Percentiles rank a stretch among this genome's conserved stretches.
Evolutionary conservation across 2,113 vertebrate species (phyloP).

Genomic region (Phrynosoma platyrhinos): DNA sequence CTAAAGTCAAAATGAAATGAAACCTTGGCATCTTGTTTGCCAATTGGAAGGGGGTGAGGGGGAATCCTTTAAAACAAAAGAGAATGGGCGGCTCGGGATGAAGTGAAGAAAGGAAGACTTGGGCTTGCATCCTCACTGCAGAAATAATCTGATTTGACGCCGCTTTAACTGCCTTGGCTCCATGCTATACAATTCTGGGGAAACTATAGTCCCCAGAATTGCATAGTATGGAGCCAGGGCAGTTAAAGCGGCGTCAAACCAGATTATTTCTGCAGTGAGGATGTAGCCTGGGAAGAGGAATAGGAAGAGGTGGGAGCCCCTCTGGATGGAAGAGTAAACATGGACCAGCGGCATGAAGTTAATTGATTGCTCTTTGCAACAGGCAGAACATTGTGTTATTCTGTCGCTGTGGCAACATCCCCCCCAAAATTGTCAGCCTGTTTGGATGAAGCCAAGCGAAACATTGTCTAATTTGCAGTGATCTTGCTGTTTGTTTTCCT

Average conservation of each 20-base stretch:
- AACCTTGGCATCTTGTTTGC: not conserved
- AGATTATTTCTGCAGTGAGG: too few relatives aligned
- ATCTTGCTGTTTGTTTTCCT: constrained; percentile 78
- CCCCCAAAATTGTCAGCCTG: constrained; percentile 84
- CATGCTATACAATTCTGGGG: too few relatives aligned
- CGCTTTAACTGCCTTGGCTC: too few relatives aligned
- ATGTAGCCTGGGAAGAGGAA: constrained; percentile 7
- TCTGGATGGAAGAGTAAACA: constrained; percentile 79
- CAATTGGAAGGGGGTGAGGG: not conserved
- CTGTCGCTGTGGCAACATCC: constrained; percentile 87
- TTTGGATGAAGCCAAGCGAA: constrained; percentile 90
- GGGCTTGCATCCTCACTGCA: too few relatives aligned
- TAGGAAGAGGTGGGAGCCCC: constrained; percentile 49
- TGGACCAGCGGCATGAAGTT: constrained; percentile 82
- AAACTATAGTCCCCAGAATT: too few relatives aligned
- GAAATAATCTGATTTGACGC: too few relatives aligned
- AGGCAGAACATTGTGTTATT: constrained; percentile 85
- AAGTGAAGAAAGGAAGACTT: constrained; percentile 47
- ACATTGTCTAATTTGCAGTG: constrained; percentile 88
- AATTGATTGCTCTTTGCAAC: constrained; percentile 92
- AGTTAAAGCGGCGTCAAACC: too few relatives aligned
- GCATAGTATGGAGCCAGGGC: not conserved
- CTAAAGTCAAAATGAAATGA: too few relatives aligned
- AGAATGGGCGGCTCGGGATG: not conserved
- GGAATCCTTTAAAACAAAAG: constrained; percentile 31